Evolutionary conservation across 2,113 vertebrate genomes (phyloP), one percentile per base, ranked within the genome.

Genomic region (Scolopax mira): DNA sequence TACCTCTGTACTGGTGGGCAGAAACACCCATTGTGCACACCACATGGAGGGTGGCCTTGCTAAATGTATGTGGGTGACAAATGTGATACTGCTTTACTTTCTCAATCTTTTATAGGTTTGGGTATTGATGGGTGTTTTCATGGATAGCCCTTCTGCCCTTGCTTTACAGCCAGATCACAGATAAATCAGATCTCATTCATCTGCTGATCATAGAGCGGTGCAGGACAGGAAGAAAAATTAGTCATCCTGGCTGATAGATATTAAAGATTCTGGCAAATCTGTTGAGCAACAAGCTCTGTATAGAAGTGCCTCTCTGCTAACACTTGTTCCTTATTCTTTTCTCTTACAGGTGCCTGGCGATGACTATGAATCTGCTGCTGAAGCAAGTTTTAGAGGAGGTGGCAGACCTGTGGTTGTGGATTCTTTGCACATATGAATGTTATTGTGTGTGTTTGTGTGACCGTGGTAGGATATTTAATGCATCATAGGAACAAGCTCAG

Each of bases 401-500:
- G 55, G 54, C 85, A 81, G 70, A 79, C 30, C 65, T 71, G 8
- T 1, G 28, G 31, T n/a, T 96, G 42, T 79, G 93, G 85, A 79
- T 73, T 37, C 55, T 91, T 86, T 89, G 79, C 46, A 51, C 60
- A 62, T 95, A 31, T 70, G 55, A 83, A 75, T 92, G 24, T 85
- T 92, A 44, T 27, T 83, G 48, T 95, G 42, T 96, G 27, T 94
- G 61, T 95, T 75, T 95, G 82, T 94, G 80, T 95, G 83, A 71
- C 61, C 41, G 33, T 92, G 86, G 77, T 90, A 94, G 90, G 90
- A 62, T 88, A 79, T 85, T 81, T 93, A 72, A 84, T 82, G 80
- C 84, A 19, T 65, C 24, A 13, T 33, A 84, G 71, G 71, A 93
- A 44, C 13, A 64, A 85, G 9, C 73, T 85, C 77, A 88, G 42